Percentiles rank a stretch among this genome's conserved stretches.
These are phyloP conservation scores for Cosmia pyralina DNA, from an alignment of 2,888 invertebrate species.

Conservation along the genomic window DNA sequence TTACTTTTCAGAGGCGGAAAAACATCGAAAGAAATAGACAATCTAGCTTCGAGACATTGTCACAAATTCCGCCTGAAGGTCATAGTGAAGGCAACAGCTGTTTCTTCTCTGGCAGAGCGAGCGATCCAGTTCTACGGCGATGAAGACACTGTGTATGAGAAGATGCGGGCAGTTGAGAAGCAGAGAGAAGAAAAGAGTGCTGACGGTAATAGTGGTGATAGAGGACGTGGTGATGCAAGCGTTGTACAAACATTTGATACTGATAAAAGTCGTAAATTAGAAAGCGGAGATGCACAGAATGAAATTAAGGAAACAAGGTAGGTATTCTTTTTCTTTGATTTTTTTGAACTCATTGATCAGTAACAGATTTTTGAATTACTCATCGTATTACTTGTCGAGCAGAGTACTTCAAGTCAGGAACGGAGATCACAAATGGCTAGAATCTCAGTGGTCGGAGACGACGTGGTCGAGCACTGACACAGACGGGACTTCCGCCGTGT, in stretches of 20 bases:
- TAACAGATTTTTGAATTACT: neutral
- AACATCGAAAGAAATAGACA: constrained; percentile 80
- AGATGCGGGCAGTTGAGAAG: constrained; percentile 53
- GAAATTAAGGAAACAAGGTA: constrained; percentile 1
- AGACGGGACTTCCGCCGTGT: constrained; percentile 80
- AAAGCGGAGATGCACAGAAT: neutral
- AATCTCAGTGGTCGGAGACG: constrained; percentile 80
- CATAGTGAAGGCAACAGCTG: constrained; percentile 74
- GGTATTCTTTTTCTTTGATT: no score
- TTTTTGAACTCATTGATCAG: no score
- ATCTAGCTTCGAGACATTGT: constrained; percentile 85
- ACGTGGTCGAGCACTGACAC: constrained; percentile 81
- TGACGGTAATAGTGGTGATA: neutral
- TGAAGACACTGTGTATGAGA: constrained; percentile 66
- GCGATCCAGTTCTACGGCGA: constrained; percentile 75
- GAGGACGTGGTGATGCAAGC: neutral
- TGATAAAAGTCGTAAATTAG: neutral
- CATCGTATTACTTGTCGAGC: neutral
- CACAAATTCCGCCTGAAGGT: constrained; percentile 86
- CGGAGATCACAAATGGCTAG: constrained; percentile 72
- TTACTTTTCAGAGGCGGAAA: constrained; percentile 83
- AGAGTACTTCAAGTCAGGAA: constrained; percentile 12
- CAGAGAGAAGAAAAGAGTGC: constrained; percentile 16
- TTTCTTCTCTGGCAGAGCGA: constrained; percentile 68
- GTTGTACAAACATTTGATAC: neutral